phyloP scores from a whole-genome alignment of 2,888 invertebrate genomes.

The Nineta flava region DNA sequence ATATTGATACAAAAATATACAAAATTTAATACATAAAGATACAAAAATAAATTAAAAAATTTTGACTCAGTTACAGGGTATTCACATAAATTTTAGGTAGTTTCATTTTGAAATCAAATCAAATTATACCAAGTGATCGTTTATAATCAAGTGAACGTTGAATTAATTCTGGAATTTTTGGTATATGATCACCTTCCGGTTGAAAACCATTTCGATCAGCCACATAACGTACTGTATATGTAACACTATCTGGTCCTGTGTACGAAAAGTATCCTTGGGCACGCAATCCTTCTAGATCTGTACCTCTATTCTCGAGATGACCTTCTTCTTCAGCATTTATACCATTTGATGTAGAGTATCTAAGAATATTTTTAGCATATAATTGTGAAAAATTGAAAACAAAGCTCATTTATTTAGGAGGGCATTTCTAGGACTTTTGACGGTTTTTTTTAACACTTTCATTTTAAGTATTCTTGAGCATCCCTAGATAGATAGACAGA shows the following conservation, averaged over 20 bases:
- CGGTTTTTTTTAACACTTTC: too few species aligned
- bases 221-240: constrained; percentile 40
- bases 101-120: not conserved
- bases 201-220: constrained; percentile 47
- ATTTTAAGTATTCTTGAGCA: too few species aligned
- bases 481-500: too few species aligned
- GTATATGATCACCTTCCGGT: constrained; percentile 48
- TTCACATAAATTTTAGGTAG: too few species aligned
- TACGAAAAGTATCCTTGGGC: constrained; percentile 2
- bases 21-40: too few species aligned
- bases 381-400: too few species aligned
- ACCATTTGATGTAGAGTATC: constrained; percentile 36
- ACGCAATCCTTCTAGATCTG: constrained; percentile 2
- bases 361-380: constrained; percentile 38
- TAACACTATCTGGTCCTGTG: constrained; percentile 37
- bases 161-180: constrained; percentile 27
- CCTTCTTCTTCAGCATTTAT: constrained; percentile 36
- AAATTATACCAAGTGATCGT: constrained; percentile 12
- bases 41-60: too few species aligned
- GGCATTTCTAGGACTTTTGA: too few species aligned
- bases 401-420: too few species aligned
- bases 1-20: too few species aligned
- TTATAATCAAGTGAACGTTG: constrained; percentile 17
- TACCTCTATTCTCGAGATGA: constrained; percentile 25
- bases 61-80: too few species aligned